Evolutionary conservation across 2,797 vertebrate genomes (phyloP).

Genomic region (Schizopygopsis malacanthus): DNA sequence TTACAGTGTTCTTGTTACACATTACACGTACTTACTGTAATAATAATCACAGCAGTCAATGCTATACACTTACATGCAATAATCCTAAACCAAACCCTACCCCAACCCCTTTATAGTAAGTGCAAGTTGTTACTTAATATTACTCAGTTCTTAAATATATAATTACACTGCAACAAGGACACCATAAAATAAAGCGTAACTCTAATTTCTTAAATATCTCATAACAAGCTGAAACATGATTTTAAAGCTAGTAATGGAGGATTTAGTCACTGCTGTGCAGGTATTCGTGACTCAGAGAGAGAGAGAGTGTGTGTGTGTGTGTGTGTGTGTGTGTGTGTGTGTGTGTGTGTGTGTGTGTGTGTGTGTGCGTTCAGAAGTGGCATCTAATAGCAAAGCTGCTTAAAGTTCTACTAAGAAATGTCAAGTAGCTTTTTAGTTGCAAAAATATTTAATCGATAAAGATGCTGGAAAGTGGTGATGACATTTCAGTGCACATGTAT

Average conservation of each 20-base stretch:
- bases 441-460: background rate
- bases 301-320: too few species aligned
- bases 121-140: too few species aligned
- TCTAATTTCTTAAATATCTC: background rate
- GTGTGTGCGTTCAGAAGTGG: background rate
- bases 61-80: too few species aligned
- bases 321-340: too few species aligned
- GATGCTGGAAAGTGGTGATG: background rate
- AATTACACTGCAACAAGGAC: too few species aligned
- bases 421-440: background rate
- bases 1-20: too few species aligned
- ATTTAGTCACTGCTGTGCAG: background rate
- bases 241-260: background rate
- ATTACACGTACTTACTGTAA: too few species aligned
- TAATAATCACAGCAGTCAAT: too few species aligned
- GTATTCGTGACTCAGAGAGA: background rate
- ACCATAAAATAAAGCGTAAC: too few species aligned
- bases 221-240: background rate
- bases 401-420: background rate
- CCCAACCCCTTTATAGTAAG: too few species aligned
- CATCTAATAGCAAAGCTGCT: background rate
- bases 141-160: too few species aligned
- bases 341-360: background rate
- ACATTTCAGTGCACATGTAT: background rate
- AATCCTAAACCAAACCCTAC: too few species aligned